Evolutionary conservation across 2,888 invertebrate species (phyloP).

Genomic region (Trilocha varians): DNA sequence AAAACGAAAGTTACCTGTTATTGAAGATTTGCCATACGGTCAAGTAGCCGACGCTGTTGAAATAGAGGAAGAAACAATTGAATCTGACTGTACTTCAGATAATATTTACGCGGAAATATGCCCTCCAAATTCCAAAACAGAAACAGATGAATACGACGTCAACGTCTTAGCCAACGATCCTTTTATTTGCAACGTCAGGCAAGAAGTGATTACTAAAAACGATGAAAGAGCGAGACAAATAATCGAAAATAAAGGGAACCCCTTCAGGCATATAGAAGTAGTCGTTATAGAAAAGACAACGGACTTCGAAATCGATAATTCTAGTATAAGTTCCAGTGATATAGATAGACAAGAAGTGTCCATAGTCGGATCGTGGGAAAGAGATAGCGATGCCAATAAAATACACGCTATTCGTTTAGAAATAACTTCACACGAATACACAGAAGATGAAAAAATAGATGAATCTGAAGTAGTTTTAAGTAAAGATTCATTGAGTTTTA

Average conservation of each 20-base stretch:
- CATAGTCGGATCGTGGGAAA: slow-evolving; percentile 64
- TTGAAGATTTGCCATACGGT: slow-evolving; percentile 80
- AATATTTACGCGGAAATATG: slow-evolving; percentile 83
- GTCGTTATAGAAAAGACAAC: slow-evolving; percentile 69
- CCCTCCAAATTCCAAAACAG: slow-evolving; percentile 47
- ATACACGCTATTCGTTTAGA: slow-evolving; percentile 66
- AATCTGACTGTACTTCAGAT: slow-evolving; percentile 65
- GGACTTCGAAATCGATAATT: slow-evolving; percentile 61
- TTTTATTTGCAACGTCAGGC: slow-evolving; percentile 65
- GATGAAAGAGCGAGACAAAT: slow-evolving; percentile 61
- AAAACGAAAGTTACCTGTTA: slow-evolving; percentile 66
- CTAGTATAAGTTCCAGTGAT: slow-evolving; percentile 58
- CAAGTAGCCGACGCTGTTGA: slow-evolving; percentile 79
- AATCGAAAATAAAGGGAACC: slow-evolving; percentile 61
- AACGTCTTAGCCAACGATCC: slow-evolving; percentile 62
- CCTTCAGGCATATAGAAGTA: slow-evolving; percentile 68
- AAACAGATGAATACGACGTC: slow-evolving; percentile 60
- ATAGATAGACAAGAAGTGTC: slow-evolving; percentile 60
- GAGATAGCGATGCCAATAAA: slow-evolving; percentile 52
- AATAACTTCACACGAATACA: slow-evolving; percentile 65
- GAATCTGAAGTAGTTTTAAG: slow-evolving; percentile 49
- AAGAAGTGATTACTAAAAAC: slow-evolving; percentile 61
- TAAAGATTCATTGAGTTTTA: slow-evolving; percentile 67
- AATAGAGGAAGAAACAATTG: slow-evolving; percentile 54
- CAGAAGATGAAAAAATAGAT: slow-evolving; percentile 40